Conservation (phyloP, 1,140 invertebrate genomes). For the Achroia grisella region DNA sequence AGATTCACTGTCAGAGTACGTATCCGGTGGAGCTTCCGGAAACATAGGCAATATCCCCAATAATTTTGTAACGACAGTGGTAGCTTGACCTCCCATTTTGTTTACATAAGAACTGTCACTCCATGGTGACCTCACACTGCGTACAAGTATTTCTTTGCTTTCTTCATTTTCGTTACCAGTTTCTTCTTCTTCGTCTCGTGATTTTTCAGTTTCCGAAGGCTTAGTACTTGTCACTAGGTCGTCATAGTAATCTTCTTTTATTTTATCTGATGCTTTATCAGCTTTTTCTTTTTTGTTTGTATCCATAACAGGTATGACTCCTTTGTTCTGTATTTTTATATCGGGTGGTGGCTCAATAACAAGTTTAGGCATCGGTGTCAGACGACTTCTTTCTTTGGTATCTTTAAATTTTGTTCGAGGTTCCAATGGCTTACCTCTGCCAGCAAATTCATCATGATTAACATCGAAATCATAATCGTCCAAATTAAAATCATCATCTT, state of each 20-base stretch:
- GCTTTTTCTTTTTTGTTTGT: conserved; percentile 6
- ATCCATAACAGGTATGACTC: not conserved
- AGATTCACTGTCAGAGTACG: no score
- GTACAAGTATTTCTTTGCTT: conserved; percentile 22
- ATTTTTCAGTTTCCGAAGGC: conserved; percentile 7
- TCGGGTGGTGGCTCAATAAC: conserved; percentile 2
- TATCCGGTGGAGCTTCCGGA: conserved; percentile 22
- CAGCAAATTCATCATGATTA: conserved; percentile 52
- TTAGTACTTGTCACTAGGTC: conserved; percentile 24
- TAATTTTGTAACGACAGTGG: conserved; percentile 21
- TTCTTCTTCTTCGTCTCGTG: conserved; percentile 14
- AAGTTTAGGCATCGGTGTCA: not conserved
- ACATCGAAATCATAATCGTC: conserved; percentile 61
- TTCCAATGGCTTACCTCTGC: conserved; percentile 41
- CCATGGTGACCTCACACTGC: conserved; percentile 33
- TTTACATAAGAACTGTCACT: conserved; percentile 19
- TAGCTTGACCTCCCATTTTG: conserved; percentile 31
- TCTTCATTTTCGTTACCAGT: conserved; percentile 29
- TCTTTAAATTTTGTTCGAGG: conserved; percentile 30
- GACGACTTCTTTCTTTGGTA: not conserved
- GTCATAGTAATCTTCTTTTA: conserved; percentile 36
- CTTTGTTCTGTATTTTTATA: conserved; percentile 16
- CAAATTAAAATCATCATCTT: conserved; percentile 59
- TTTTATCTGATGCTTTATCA: conserved; percentile 15
- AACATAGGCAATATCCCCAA: conserved; percentile 40